Conservation (phyloP, 1,140 invertebrate genomes). For the Trachymyrmex septentrionalis region DNA sequence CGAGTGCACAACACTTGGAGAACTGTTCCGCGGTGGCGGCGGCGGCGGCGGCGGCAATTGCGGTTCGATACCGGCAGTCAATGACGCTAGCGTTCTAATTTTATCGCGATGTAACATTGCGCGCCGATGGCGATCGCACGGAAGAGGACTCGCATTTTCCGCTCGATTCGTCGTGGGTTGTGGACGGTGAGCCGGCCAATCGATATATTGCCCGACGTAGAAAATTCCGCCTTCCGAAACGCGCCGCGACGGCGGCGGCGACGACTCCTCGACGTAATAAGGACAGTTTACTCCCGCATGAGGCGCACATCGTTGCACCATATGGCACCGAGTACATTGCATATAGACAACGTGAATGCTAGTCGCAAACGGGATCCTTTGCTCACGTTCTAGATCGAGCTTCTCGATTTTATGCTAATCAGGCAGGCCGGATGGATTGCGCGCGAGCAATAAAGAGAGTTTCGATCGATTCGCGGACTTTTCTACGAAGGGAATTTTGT, state of each 20-base stretch:
- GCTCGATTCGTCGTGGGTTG: slow-evolving; percentile 50
- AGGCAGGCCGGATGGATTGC: background rate
- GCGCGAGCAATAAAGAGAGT: slow-evolving; percentile 17
- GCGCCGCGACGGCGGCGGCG: background rate
- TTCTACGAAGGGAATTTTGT: slow-evolving; percentile 43
- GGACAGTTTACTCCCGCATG: slow-evolving; percentile 22
- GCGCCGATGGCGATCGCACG: slow-evolving; percentile 26
- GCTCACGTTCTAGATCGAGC: slow-evolving; percentile 9
- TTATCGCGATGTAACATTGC: slow-evolving; percentile 34
- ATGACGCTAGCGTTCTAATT: slow-evolving; percentile 62
- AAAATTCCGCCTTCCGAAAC: slow-evolving; percentile 40
- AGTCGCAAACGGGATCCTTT: slow-evolving; percentile 22
- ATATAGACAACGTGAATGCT: background rate
- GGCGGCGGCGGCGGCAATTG: background rate
- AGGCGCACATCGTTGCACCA: background rate
- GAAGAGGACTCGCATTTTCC: slow-evolving; percentile 37
- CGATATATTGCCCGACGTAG: slow-evolving; percentile 61
- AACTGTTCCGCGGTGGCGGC: slow-evolving; percentile 19
- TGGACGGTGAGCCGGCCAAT: slow-evolving; percentile 31
- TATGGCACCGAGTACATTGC: slow-evolving; percentile 30
- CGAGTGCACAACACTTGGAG: slow-evolving; percentile 12
- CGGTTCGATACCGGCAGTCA: slow-evolving; percentile 45
- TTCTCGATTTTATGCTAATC: slow-evolving; percentile 49
- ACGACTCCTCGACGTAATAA: slow-evolving; percentile 25
- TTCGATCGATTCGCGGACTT: slow-evolving; percentile 33